A percentile compares a stretch with the other conserved stretches of the same genome.
Evolutionary conservation across 2,888 invertebrate species (phyloP).

Genomic region (Apamea crenata): DNA sequence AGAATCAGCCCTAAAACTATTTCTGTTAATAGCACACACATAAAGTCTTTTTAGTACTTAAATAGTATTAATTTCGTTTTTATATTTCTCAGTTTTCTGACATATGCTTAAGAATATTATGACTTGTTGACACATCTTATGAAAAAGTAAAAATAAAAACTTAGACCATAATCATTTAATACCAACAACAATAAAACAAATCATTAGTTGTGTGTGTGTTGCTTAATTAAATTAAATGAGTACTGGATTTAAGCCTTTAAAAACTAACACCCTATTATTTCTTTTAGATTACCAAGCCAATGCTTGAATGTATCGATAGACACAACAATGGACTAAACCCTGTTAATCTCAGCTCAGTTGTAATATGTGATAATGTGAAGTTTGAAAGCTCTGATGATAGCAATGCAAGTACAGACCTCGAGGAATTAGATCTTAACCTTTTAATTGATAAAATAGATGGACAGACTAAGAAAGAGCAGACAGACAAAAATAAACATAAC

Average conservation of each 20-base stretch:
- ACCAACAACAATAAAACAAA: not conserved
- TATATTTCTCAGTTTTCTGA: not conserved
- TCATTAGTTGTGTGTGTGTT: not conserved
- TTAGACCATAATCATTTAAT: not conserved
- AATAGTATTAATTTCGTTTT: not conserved
- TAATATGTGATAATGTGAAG: not conserved
- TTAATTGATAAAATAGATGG: not conserved
- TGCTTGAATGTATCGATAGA: conserved; percentile 31
- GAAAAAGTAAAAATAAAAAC: not conserved
- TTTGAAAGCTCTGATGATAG: not conserved
- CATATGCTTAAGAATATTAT: not conserved
- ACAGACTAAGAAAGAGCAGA: not conserved
- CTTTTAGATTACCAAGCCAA: conserved; percentile 38
- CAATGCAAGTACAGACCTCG: not conserved
- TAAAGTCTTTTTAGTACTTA: not conserved
- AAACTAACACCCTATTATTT: not conserved
- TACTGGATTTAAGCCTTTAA: not conserved
- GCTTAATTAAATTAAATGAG: not conserved
- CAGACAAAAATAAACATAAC: not conserved
- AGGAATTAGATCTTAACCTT: not conserved
- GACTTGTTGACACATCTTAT: too few species aligned
- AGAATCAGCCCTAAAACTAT: not conserved
- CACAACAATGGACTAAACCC: conserved; percentile 25
- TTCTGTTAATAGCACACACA: not conserved
- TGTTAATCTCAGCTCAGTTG: conserved; percentile 14